Evolutionary conservation across 2,113 vertebrate species (phyloP).

Genomic region (Actinemys pallida): DNA sequence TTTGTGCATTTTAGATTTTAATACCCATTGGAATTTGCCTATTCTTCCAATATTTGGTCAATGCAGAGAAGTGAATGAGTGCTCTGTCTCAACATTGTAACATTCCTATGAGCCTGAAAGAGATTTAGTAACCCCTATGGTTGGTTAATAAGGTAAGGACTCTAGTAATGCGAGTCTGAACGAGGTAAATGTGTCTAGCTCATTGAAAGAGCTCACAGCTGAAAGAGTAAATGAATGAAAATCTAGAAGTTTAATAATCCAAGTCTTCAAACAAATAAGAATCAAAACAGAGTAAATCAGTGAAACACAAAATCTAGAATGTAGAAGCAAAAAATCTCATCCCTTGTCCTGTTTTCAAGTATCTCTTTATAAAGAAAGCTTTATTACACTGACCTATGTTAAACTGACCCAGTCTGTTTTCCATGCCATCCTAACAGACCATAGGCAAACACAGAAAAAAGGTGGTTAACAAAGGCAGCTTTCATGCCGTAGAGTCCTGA

Average conservation of each 20-base stretch:
- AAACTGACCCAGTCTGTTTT: not conserved
- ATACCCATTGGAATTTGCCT: not conserved
- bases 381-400: not conserved
- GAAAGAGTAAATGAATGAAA: not conserved
- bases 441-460: constrained; percentile 25
- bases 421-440: not conserved
- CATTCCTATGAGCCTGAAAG: not conserved
- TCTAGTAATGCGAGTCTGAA: rapidly evolving
- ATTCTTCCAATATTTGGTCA: not conserved
- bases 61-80: not conserved
- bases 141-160: not conserved
- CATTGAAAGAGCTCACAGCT: rapidly evolving
- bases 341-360: not conserved
- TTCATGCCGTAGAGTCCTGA: constrained; percentile 31
- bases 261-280: not conserved
- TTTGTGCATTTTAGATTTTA: not conserved
- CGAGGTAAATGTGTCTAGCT: not conserved
- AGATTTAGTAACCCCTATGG: not conserved
- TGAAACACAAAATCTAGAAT: not conserved
- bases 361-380: constrained; percentile 4
- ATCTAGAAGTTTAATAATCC: not conserved
- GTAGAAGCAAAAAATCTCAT: not conserved
- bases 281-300: not conserved
- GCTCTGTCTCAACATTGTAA: not conserved
- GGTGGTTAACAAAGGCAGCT: constrained; percentile 50